Evolutionary conservation across 2,888 invertebrate species (phyloP).

Genomic region (Erpobdella octoculata): DNA sequence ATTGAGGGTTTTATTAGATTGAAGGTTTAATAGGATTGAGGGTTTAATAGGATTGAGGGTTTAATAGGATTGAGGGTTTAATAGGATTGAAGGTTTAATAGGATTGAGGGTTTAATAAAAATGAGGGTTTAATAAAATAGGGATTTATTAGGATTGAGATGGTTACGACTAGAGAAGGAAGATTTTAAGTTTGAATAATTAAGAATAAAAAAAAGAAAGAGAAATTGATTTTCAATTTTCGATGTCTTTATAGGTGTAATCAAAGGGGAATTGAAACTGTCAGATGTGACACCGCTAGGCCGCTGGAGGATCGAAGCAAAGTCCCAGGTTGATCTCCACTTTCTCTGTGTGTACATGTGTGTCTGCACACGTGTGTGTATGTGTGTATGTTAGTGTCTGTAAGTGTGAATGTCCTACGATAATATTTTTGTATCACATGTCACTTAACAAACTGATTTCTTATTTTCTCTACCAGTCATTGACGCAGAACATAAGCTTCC

Average conservation of each 20-base stretch:
- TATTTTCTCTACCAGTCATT: too few species aligned
- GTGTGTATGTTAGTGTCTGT: too few species aligned
- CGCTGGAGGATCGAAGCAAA: slow-evolving; percentile 22
- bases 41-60: too few species aligned
- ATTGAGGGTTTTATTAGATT: too few species aligned
- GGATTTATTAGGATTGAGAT: too few species aligned
- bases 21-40: too few species aligned
- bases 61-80: too few species aligned
- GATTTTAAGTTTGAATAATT: background rate
- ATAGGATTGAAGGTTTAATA: too few species aligned
- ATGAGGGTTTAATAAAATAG: too few species aligned
- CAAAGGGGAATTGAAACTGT: slow-evolving; percentile 14
- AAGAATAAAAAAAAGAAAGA: background rate
- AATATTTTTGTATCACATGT: background rate
- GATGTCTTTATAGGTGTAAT: slow-evolving; percentile 14
- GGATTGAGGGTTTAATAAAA: too few species aligned
- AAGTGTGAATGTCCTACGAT: background rate
- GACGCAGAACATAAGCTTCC: background rate
- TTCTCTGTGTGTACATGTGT: background rate
- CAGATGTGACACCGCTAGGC: slow-evolving; percentile 25
- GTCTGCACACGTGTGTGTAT: background rate
- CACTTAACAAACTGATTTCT: too few species aligned
- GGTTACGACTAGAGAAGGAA: too few species aligned
- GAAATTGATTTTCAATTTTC: background rate
- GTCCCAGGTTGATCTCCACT: background rate